These are phyloP conservation scores for Grapholita molesta DNA, from an alignment of 1,140 invertebrate genomes.

Conservation along the genomic window DNA sequence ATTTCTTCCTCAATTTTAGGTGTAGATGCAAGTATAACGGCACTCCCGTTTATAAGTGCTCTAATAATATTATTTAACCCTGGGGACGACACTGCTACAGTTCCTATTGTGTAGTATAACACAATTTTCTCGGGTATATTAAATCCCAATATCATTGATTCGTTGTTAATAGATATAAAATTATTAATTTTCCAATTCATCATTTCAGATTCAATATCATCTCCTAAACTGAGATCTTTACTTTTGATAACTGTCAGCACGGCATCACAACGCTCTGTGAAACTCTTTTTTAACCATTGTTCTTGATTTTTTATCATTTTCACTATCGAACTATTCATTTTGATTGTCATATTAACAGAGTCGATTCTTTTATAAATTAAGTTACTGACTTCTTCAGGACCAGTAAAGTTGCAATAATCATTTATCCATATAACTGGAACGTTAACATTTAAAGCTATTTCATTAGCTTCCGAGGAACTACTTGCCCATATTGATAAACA, in stretches of 20 bases:
- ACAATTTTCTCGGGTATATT: not conserved
- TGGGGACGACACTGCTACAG: not conserved
- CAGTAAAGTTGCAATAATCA: slow-evolving; percentile 8
- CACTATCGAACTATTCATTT: not conserved
- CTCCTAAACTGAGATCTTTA: not conserved
- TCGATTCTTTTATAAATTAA: not conserved
- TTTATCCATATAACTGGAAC: slow-evolving; percentile 14
- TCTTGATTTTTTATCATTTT: slow-evolving; percentile 1
- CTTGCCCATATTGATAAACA: slow-evolving; percentile 11
- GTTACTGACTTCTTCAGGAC: not conserved
- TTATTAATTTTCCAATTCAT: not conserved
- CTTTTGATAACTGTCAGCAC: not conserved
- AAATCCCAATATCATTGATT: not conserved
- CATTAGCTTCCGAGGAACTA: not conserved
- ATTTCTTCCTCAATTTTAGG: slow-evolving; percentile 7
- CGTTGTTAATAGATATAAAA: not conserved
- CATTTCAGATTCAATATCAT: not conserved
- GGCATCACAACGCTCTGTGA: not conserved
- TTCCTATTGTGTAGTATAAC: not conserved
- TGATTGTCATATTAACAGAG: not conserved
- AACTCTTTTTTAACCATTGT: not conserved
- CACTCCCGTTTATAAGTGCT: slow-evolving; percentile 8
- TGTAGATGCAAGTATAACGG: not conserved
- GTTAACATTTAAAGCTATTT: not conserved
- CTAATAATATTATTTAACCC: slow-evolving; percentile 1